Evolutionary conservation across 1,140 invertebrate genomes (phyloP), one percentile per base, ranked within the genome.

Genomic region (Apis florea): DNA sequence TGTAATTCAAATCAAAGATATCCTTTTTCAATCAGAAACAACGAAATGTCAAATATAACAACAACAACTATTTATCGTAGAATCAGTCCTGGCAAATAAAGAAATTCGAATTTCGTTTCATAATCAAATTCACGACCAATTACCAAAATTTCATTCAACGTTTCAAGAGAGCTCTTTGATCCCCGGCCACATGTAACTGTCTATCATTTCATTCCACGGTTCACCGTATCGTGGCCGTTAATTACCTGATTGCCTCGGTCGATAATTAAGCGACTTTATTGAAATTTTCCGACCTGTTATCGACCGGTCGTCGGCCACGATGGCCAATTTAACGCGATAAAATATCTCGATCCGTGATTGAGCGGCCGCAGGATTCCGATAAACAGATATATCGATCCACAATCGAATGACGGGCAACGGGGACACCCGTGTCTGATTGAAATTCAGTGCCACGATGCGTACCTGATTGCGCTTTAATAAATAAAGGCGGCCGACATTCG

Each of bases 201-300:
- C 11, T 6, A 47, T 66, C 19, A 21, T 66, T 47, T 21, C 47
- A 12, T 54, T 56, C 19, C 5, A 54, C 1, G n/a, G 21, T 53
- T 70, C 21, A 47, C 11, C 21, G 19, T 9, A 19, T 66, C 21
- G 15, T 4, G 19, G 19, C n/a, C 47, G 53, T 74, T 80, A 73
- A 80, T 73, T 73, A 47, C 17, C 31, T 51, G 53, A 74, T 59
- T 67, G 59, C 47, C 11, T n/a, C 54, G 26, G 17, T 51, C 24
- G 13, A 80, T 64, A 79, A 79, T 73, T 26, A 56, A 12, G 4
- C 59, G 56, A 56, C 49, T 73, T 66, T 75, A 80, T 80, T 80
- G 59, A 66, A 80, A 74, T 80, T 71, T 72, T 40, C n/a, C 49
- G 21, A 40, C 10, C 68, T 17, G 11, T 51, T 53, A 63, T 63